Evolutionary conservation across 2,888 invertebrate species (phyloP), one percentile per base, ranked within the genome.

Genomic region (Acrobasis suavella): DNA sequence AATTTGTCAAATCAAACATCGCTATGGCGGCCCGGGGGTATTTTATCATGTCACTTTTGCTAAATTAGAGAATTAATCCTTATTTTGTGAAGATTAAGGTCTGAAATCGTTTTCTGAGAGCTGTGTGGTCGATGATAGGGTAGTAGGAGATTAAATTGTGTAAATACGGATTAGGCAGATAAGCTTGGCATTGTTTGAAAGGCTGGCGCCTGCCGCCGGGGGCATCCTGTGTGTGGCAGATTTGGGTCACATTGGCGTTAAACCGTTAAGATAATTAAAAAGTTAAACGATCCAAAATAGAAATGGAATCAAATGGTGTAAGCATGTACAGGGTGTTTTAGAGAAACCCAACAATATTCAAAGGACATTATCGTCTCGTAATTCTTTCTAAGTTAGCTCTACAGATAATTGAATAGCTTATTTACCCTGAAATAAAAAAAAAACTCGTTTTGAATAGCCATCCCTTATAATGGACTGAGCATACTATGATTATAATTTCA

Each of bases 121-220:
- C 72, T 66, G 67, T 65, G 69, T 69, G 72, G 70, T 73, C 65
- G 71, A 70, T 72, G 58, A 69, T 72, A 74, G 75, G 78, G 76
- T 71, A 73, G 72, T 71, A 68, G 78, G 71, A 83, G 91, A 91
- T 91, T 91, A 91, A 90, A 87, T 88, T 91, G 91, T 90, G 89
- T 91, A 91, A 92, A 91, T 85, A 91, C 81, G 90, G 91, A 91
- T 92, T 92, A 91, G 82, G 80, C 73, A 89, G 91, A 87, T 91
- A 90, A 91, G 87, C 87, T 64, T 68, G 71, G 75, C 73, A 85
- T 91, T 91, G 90, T 90, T 83, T 83, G 81, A 73, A 69, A 75
- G 82, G 83, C 76, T 82, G 89, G 86, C 89, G 89, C 89, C 89
- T 76, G 72, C 66, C 75, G 76, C 69, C 74, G 67, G 58, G 65